Conservation (phyloP, 2,888 invertebrate genomes). For the Camponotus fellah region DNA sequence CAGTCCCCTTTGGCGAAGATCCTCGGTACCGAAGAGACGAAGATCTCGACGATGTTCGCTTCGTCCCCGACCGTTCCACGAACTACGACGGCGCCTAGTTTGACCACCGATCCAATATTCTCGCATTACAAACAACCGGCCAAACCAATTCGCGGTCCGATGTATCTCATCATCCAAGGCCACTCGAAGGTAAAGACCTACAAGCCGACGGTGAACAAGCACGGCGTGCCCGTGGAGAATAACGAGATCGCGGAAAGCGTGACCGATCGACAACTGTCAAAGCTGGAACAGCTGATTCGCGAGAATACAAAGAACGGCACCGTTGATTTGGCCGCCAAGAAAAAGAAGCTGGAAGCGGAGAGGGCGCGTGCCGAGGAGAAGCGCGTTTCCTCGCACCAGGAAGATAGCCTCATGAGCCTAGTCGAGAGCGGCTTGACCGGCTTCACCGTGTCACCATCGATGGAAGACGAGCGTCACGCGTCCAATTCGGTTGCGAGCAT, state of each 20-base stretch:
- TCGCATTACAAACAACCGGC: constrained; percentile 89
- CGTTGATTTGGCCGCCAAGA: constrained; percentile 51
- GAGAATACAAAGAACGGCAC: constrained; percentile 73
- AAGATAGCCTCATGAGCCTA: constrained; percentile 76
- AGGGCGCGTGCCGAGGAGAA: constrained; percentile 65
- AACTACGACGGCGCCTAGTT: constrained; percentile 87
- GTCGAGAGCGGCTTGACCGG: constrained; percentile 79
- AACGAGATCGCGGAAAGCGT: constrained; percentile 71
- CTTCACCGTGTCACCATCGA: constrained; percentile 74
- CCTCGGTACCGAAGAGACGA: constrained; percentile 68
- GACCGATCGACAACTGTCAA: constrained; percentile 74
- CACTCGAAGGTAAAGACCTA: constrained; percentile 95
- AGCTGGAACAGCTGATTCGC: constrained; percentile 78
- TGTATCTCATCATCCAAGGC: constrained; percentile 94
- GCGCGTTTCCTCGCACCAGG: constrained; percentile 57
- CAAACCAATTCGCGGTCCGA: constrained; percentile 88
- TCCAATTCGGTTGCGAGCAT: constrained; percentile 74
- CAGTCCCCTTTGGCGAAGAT: constrained; percentile 78
- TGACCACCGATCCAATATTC: constrained; percentile 89
- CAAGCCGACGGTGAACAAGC: constrained; percentile 87
- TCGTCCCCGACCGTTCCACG: constrained; percentile 77
- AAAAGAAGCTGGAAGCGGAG: constrained; percentile 67
- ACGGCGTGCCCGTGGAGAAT: constrained; percentile 70
- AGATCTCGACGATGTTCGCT: constrained; percentile 65
- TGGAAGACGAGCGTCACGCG: constrained; percentile 69